Evolutionary conservation across 53 echinoderm and acorn worm species (phyloP).

Genomic region (Luidia sarsii): DNA sequence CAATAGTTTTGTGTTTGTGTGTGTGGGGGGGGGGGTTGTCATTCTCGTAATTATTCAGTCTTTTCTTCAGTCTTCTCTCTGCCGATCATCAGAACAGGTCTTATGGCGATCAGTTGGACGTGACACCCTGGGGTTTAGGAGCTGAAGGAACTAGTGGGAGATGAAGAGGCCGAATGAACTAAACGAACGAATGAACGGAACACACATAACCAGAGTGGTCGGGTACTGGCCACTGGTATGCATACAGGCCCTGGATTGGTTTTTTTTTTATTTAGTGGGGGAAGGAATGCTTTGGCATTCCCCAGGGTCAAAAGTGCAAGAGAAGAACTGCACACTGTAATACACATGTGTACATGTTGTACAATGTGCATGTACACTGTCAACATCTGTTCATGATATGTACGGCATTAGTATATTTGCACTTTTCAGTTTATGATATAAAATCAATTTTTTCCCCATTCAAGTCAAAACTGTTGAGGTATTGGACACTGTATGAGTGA

Average conservation of each 20-base stretch:
- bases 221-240: not conserved
- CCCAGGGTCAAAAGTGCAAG: not conserved
- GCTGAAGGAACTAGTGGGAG: no score
- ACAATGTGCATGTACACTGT: no score
- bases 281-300: slow-evolving; percentile 16
- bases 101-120: no score
- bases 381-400: not conserved
- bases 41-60: no score
- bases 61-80: no score
- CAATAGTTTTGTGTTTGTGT: no score
- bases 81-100: no score
- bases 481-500: not conserved
- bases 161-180: no score
- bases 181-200: not conserved
- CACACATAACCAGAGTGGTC: not conserved
- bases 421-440: not conserved
- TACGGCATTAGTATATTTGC: not conserved
- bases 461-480: not conserved
- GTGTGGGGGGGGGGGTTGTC: no score
- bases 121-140: no score
- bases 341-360: not conserved
- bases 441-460: no score
- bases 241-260: not conserved
- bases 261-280: not conserved
- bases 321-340: not conserved